Base-by-base conservation (phyloP, 1,140 invertebrate species). In the Apis cerana region DNA sequence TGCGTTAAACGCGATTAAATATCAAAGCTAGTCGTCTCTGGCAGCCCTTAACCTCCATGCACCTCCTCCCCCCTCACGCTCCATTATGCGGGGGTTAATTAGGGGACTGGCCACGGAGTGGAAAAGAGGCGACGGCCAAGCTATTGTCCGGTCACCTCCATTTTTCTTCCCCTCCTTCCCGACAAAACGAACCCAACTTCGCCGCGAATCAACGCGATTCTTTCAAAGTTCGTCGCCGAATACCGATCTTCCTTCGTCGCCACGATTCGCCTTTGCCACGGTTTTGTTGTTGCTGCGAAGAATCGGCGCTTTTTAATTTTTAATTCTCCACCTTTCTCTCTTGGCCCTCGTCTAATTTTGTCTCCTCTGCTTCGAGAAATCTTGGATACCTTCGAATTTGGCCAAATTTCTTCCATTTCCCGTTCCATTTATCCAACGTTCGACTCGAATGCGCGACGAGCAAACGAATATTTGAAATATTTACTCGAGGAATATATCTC, bases 1-100 rank as follows among this genome's bases (percentile, higher is more conserved):
- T 90, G 90, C 89, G 88, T 91, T 91, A 92, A 93, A 93, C 88
- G 84, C 88, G 91, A 93, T 93, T 93, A 93, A 93, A 92, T 92
- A 92, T 93, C 92, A 93, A 93, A 93, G 92, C 91, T 79, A 43
- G n/a, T 50, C 80, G 64, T 85, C 78, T 69, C 76, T 50, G 68
- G 33, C 71, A 58, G 80, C 64, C 33, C 54, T 52, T 58, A 61
- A 70, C 71, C 78, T 82, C 23, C 59, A 43, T 61, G 61, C 84
- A 77, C 80, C 84, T 81, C 85, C 84, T 75, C 80, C 33, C 84
- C 83, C 80, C 82, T 87, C 83, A 86, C 75, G 86, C 86, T 85
- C 88, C 89, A 89, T 88, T 89, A 92, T 91, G 89, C 88, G 85
- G 86, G 82, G 89, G 89, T 91, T 93, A 93, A 93, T 93, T 92